Percentiles rank a stretch among this genome's conserved stretches.
Conservation (phyloP, 2,797 vertebrate genomes). For the Diplodus puntazzo region DNA sequence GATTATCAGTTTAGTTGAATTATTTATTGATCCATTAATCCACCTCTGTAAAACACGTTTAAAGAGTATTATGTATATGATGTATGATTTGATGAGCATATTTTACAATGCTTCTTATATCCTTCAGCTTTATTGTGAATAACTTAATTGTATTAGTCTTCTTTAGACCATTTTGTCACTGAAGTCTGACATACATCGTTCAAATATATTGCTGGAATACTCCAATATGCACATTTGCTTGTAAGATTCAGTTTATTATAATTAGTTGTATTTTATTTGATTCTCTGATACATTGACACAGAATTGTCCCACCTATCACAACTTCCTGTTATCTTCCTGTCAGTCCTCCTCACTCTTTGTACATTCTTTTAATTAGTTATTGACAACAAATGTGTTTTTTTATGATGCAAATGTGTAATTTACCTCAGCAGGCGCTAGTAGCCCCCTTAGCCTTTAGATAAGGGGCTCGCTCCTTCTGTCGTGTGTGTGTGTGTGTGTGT, state of each 20-base stretch:
- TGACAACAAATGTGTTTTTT: conserved; percentile 7
- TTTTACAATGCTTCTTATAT: not conserved
- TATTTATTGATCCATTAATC: conserved; percentile 10
- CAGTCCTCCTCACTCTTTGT: not conserved
- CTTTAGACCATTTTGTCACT: not conserved
- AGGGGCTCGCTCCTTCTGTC: conserved; percentile 3
- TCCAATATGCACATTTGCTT: not conserved
- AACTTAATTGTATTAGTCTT: not conserved
- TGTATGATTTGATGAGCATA: not conserved
- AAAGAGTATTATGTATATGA: not conserved
- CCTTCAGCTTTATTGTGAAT: not conserved
- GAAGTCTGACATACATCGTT: not conserved
- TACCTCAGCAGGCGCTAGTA: not conserved
- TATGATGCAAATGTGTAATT: not conserved
- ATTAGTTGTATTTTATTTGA: not conserved
- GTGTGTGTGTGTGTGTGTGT: conserved; percentile 13
- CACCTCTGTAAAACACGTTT: conserved; percentile 5
- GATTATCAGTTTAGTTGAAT: not conserved
- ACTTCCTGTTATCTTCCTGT: not conserved
- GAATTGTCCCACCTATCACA: not conserved
- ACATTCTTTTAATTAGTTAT: not conserved
- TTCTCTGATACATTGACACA: not conserved
- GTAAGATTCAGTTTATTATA: not conserved
- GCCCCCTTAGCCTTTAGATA: conserved; percentile 19
- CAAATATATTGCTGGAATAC: not conserved